These are phyloP conservation scores for Diceros bicornis DNA, from an alignment of 2,797 vertebrate genomes.

Conservation along the genomic window DNA sequence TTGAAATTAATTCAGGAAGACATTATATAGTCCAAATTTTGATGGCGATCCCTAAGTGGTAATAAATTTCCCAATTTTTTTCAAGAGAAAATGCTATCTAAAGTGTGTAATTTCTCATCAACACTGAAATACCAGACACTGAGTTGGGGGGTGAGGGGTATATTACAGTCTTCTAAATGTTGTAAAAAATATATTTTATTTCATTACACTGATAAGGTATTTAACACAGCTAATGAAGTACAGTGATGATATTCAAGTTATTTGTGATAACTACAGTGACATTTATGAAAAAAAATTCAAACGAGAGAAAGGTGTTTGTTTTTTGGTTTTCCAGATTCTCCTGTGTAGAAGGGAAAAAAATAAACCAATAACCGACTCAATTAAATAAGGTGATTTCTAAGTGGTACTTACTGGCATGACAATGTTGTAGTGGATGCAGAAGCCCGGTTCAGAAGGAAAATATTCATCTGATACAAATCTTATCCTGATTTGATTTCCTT, in stretches of 20 bases:
- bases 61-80: background rate
- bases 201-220: conserved; percentile 48
- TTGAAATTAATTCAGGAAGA: background rate
- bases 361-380: conserved; percentile 58
- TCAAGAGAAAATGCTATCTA: background rate
- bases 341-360: background rate
- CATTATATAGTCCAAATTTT: background rate
- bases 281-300: conserved; percentile 53
- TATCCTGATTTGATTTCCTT: conserved; percentile 96
- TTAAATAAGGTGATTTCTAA: conserved; percentile 50
- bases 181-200: background rate
- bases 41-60: background rate
- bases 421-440: conserved; percentile 96
- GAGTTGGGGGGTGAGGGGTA: background rate
- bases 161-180: background rate
- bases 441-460: conserved; percentile 97
- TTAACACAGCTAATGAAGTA: conserved; percentile 59
- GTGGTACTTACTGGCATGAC: conserved; percentile 92
- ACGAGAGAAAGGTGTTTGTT: background rate
- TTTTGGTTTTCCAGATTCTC: background rate
- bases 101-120: conserved; percentile 22
- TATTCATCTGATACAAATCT: conserved; percentile 98
- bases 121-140: conserved; percentile 28
- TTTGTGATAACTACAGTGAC: conserved; percentile 64
- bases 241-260: conserved; percentile 43